Percentiles rank a stretch among this genome's conserved stretches.
Evolutionary conservation across 2,888 invertebrate genomes (phyloP).

Genomic region (Tipula unca): DNA sequence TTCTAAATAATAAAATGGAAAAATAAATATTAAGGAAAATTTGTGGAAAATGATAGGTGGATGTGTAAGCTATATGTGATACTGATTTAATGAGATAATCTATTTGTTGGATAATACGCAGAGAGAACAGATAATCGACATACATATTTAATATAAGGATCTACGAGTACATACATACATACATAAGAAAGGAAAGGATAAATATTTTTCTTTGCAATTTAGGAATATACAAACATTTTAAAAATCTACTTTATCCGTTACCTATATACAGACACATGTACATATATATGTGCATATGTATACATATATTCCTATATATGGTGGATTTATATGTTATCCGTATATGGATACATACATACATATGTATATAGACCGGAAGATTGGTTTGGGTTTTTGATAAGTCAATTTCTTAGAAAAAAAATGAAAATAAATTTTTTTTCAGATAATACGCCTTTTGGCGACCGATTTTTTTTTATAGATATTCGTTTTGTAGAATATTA

Average conservation of each 20-base stretch:
- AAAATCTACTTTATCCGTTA: background rate
- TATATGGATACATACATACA: no score
- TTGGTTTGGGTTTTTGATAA: background rate
- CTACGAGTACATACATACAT: background rate
- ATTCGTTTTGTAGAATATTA: background rate
- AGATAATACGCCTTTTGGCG: background rate
- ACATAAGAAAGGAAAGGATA: background rate
- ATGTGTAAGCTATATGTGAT: background rate
- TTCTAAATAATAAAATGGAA: background rate
- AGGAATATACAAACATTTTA: background rate
- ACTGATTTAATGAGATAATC: background rate
- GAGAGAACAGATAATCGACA: background rate
- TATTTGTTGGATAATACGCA: background rate
- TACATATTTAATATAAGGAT: background rate
- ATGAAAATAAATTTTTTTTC: background rate
- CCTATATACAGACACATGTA: no score
- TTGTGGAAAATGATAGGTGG: background rate
- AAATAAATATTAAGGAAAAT: background rate
- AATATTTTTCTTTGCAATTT: background rate
- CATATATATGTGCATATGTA: background rate
- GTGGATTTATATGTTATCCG: no score
- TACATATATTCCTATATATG: no score
- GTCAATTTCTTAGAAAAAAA: background rate
- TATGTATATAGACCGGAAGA: no score
- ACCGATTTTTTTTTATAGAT: background rate